Evolutionary conservation across 2,888 invertebrate species (phyloP), one percentile per base, ranked within the genome.

Genomic region (Drosophila barbarae): DNA sequence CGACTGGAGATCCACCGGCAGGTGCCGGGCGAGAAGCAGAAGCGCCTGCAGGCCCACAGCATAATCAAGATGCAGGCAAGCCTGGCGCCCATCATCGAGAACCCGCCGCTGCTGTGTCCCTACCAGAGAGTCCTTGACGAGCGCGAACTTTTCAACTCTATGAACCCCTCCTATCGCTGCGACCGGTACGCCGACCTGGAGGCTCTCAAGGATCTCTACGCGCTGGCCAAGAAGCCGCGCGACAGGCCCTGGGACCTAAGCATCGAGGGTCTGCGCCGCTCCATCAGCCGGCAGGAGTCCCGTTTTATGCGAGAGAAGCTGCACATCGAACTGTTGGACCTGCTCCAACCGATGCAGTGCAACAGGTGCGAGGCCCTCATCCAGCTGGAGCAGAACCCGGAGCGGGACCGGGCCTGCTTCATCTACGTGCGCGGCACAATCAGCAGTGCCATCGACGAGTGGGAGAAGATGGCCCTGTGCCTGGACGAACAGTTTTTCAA

Each of bases 351-450:
- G 1, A 71, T 81, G 74, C 56, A 71, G 8, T 72, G 73, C 38
- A 58, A 55, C 18, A n/a, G 55, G 1, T 13, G 47, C 6, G 74
- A 77, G 2, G 21, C 65, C 1, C 72, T 75, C 6, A 12, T 26
- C 3, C 70, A 63, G 12, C 12, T 65, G 4, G 56, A 68, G 1
- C 39, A 68, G 0, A 72, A 66, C 39, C 34, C 58, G 5, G 75
- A 84, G 38, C 77, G 67, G 41, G 56, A 79, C 12, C 82, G 74
- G 0, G 39, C 75, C 1, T 63, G 86, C 9, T 72, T 74, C 5
- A 53, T 87, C 1, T 86, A 77, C 65, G 84, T 86, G n/a, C 74
- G 77, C 0, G 87, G 87, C 12, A 70, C 77, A 9, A 58, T 87
- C 26, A 65, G 67, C n/a, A 73, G 74, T 12, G 49, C 67, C 21